Base-by-base conservation (phyloP, 2,113 vertebrate species). In the Nothobranchius kuhntae region DNA sequence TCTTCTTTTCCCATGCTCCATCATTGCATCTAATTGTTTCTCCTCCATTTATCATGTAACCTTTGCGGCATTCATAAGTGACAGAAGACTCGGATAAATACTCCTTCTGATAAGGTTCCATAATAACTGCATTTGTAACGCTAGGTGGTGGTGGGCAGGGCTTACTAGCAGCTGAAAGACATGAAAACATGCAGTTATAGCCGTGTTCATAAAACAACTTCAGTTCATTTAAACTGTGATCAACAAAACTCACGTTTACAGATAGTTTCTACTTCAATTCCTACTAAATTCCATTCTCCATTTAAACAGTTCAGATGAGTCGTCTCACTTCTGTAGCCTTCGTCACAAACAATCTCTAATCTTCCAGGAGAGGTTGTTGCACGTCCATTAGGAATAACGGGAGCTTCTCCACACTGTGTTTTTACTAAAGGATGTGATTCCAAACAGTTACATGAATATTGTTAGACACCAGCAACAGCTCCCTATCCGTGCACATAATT, bases 191-290 rank as follows among this genome's bases (percentile, higher is more conserved):
- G 1, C 1, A 21, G 21, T 21, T 21, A 21, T 21, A 21, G 21
- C 21, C 1, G 21, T 21, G 21, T 21, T 21, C 21, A 21, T 21
- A 21, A 21, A 21, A 21, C 21, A 21, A 21, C 21, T 21, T 21
- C 21, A 21, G 21, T 21, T 21, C 21, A 21, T 21, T 21, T 21
- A 21, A 21, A 21, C 21, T 21, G 21, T 21, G 21, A 21, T 21
- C 21, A 21, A 21, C 21, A 10, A 30, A 7, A 78, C 88, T 86
- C 63, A 90, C 85, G 13, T 70, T 0, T 0, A 26, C 88, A 91
- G n/a, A 83, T 45, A 0, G 1, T 1, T 12, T 24, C 1, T 2
- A 24, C 11, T 1, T 7, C 0, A 7, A 0, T 0, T 13, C 3
- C 13, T 6, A 4, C 0, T 8, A 13, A 7, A 14, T 9, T 0